Evolutionary conservation across 2,888 invertebrate species (phyloP).

Genomic region (Portevinia maculata): DNA sequence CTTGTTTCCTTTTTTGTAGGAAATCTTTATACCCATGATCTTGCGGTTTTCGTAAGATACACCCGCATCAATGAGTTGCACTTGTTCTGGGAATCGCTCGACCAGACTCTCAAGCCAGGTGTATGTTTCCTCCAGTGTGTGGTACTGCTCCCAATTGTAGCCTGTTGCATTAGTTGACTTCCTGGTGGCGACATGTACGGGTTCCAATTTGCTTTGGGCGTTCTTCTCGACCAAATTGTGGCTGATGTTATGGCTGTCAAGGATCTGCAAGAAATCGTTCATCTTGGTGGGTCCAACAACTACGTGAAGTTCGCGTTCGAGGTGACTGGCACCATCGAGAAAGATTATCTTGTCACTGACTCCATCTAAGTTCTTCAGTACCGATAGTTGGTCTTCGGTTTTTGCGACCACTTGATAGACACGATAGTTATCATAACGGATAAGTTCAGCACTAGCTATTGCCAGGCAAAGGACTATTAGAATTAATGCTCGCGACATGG

Average conservation of each 20-base stretch:
- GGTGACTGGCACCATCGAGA: constrained; percentile 81
- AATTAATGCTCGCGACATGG: constrained; percentile 49
- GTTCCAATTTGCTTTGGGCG: constrained; percentile 80
- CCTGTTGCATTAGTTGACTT: constrained; percentile 20
- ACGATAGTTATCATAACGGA: constrained; percentile 84
- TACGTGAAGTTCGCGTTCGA: constrained; percentile 83
- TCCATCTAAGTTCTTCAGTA: constrained; percentile 82
- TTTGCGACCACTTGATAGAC: constrained; percentile 85
- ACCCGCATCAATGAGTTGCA: constrained; percentile 83
- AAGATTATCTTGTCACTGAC: constrained; percentile 81
- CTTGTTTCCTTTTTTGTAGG: constrained; percentile 83
- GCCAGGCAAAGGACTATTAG: constrained; percentile 47
- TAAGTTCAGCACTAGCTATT: constrained; percentile 48
- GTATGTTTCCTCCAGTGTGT: constrained; percentile 83
- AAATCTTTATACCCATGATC: constrained; percentile 84
- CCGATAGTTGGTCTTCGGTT: constrained; percentile 83
- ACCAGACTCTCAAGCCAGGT: constrained; percentile 84
- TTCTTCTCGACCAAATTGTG: constrained; percentile 82
- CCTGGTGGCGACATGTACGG: constrained; percentile 73
- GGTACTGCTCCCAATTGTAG: constrained; percentile 79
- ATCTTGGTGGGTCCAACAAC: constrained; percentile 76
- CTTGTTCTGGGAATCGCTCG: constrained; percentile 82
- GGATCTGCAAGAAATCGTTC: constrained; percentile 60
- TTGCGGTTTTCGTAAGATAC: constrained; percentile 85
- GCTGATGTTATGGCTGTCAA: constrained; percentile 79